Conservation (phyloP, 64 coral and sea anemone genomes). For the Platygyra sinensis region DNA sequence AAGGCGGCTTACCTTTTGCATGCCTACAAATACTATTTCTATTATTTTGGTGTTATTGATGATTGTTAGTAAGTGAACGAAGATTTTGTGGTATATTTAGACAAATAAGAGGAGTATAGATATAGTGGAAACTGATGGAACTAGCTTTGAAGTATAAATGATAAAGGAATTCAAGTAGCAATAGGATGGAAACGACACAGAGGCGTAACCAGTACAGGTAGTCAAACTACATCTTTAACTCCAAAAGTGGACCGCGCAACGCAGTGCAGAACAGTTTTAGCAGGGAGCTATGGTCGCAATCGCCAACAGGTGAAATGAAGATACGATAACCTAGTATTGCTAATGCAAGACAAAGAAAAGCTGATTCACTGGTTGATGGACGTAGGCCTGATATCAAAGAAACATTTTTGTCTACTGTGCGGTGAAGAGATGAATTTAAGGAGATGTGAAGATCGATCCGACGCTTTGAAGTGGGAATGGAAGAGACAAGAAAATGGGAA, state of each 20-base stretch:
- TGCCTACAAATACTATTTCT: too few relatives aligned
- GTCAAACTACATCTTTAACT: not conserved
- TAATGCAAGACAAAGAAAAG: not conserved
- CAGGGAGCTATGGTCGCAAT: constrained; percentile 18
- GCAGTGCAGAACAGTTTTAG: not conserved
- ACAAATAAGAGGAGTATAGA: not conserved
- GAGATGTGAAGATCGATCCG: not conserved
- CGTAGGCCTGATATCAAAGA: not conserved
- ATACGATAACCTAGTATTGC: not conserved
- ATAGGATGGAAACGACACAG: constrained; percentile 2
- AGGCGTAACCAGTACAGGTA: not conserved
- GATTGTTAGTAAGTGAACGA: not conserved
- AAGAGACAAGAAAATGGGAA: not conserved
- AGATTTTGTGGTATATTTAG: not conserved
- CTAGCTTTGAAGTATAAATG: not conserved
- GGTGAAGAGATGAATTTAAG: not conserved
- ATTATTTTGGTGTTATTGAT: too few relatives aligned
- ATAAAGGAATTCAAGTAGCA: constrained; percentile 37
- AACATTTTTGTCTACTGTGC: not conserved
- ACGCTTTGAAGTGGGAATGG: not conserved
- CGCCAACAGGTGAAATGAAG: not conserved
- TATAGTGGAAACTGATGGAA: not conserved
- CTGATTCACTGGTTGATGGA: not conserved
- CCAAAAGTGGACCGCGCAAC: not conserved
- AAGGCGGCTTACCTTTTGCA: too few relatives aligned